These are phyloP conservation scores for Melanophora roralis DNA, from an alignment of 2,888 invertebrate genomes.

Conservation along the genomic window DNA sequence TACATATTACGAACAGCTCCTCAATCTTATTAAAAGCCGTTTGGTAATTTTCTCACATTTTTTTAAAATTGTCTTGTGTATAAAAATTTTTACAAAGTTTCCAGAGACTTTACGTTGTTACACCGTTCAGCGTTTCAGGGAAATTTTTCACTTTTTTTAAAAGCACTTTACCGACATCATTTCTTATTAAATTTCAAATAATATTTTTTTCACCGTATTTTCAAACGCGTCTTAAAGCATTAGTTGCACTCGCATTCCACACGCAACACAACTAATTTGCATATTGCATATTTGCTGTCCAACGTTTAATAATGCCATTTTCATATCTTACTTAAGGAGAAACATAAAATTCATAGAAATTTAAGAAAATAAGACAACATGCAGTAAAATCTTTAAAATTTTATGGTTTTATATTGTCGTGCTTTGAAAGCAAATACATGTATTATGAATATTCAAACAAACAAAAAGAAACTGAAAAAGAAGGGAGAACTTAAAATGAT, in stretches of 20 bases:
- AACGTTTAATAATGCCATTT: slow-evolving; percentile 20
- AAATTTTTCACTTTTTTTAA: too few species aligned
- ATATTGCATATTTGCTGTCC: slow-evolving; percentile 24
- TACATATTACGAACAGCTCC: too few species aligned
- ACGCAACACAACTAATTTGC: slow-evolving; percentile 7
- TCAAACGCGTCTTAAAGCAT: not conserved
- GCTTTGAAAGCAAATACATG: slow-evolving; percentile 22
- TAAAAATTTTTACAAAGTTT: too few species aligned
- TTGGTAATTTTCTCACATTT: too few species aligned
- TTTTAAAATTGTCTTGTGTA: too few species aligned
- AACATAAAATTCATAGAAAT: not conserved
- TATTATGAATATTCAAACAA: not conserved
- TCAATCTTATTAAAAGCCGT: too few species aligned
- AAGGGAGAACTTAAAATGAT: not conserved
- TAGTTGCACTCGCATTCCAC: not conserved
- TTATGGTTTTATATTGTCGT: slow-evolving; percentile 36
- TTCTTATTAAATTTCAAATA: too few species aligned
- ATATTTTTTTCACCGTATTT: too few species aligned
- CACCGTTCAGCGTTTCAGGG: too few species aligned
- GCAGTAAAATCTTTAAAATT: slow-evolving; percentile 18
- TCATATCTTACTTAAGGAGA: not conserved
- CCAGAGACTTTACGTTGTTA: too few species aligned
- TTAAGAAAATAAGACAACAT: not conserved
- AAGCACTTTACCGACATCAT: too few species aligned
- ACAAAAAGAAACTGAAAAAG: not conserved